These are phyloP conservation scores for Sciaenops ocellatus DNA, from an alignment of 2,797 vertebrate genomes.

Conservation along the genomic window DNA sequence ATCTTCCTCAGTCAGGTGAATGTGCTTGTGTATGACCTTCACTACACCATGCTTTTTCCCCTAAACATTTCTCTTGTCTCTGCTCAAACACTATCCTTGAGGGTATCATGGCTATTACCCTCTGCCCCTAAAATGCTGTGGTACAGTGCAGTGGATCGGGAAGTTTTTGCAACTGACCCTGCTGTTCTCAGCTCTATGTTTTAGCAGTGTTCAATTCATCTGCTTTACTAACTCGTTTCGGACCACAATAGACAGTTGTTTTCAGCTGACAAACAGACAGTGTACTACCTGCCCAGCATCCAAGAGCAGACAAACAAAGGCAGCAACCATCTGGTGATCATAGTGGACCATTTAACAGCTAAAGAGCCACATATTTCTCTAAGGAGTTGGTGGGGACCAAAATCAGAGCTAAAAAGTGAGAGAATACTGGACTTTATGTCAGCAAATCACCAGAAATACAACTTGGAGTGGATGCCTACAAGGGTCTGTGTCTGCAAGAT, in stretches of 20 bases:
- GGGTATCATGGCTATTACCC: background rate
- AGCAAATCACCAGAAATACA: background rate
- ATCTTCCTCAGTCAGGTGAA: background rate
- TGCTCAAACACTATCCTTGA: background rate
- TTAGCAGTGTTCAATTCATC: background rate
- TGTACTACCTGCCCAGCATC: background rate
- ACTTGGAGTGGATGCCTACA: background rate
- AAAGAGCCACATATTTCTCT: background rate
- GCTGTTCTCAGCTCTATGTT: background rate
- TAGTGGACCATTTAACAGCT: background rate
- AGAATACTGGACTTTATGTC: background rate
- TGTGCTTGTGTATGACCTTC: background rate
- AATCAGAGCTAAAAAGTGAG: background rate
- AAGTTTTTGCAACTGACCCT: background rate
- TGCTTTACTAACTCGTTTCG: background rate
- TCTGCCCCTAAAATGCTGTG: background rate
- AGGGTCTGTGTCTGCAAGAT: background rate
- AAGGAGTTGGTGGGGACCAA: conserved; percentile 1
- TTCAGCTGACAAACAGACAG: background rate
- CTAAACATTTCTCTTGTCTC: background rate
- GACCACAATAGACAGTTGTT: background rate
- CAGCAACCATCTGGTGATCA: background rate
- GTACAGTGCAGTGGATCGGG: background rate
- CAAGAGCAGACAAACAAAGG: background rate
- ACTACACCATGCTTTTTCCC: background rate